phyloP scores from a whole-genome alignment of 2,113 vertebrate genomes.

The Lepisosteus oculatus region DNA sequence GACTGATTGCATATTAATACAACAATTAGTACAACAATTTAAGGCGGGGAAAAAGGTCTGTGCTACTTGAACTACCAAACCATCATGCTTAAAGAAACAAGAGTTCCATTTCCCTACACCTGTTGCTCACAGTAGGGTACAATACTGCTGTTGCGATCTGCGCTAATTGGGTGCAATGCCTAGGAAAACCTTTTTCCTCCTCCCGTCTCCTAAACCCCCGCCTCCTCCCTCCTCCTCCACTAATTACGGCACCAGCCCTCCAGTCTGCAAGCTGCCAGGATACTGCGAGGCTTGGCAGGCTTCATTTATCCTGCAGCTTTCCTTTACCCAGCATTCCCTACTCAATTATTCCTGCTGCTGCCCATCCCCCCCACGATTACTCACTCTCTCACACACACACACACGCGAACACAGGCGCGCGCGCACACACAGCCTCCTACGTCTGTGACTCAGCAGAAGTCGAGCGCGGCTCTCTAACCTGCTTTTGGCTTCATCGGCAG shows the following conservation, averaged over 20 bases:
- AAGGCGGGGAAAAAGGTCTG: no score
- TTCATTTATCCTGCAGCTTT: conserved; percentile 21
- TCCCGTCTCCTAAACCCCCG: not conserved
- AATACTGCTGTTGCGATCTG: conserved; percentile 20
- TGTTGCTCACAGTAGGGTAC: conserved; percentile 22
- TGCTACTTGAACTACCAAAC: no score
- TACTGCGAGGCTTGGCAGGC: conserved; percentile 9
- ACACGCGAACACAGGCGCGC: not conserved
- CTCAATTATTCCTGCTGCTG: not conserved
- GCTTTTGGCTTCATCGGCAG: conserved; percentile 79
- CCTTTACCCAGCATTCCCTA: conserved; percentile 20
- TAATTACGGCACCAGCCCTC: conserved; percentile 23
- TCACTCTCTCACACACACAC: not conserved
- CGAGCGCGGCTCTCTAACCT: conserved; percentile 62
- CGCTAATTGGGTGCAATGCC: conserved; percentile 31
- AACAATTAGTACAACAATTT: no score
- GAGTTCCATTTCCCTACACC: conserved; percentile 1
- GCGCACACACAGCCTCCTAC: not conserved
- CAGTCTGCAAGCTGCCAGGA: conserved; percentile 29
- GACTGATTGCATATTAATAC: no score
- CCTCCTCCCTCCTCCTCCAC: not conserved
- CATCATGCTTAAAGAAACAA: no score
- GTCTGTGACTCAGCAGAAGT: conserved; percentile 7
- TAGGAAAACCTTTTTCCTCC: not conserved
- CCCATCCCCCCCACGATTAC: conserved; percentile 11